A percentile compares a stretch with the other conserved stretches of the same genome.
phyloP scores from a whole-genome alignment of 2,113 vertebrate species.

The Cryptomyrus ogoouensis region DNA sequence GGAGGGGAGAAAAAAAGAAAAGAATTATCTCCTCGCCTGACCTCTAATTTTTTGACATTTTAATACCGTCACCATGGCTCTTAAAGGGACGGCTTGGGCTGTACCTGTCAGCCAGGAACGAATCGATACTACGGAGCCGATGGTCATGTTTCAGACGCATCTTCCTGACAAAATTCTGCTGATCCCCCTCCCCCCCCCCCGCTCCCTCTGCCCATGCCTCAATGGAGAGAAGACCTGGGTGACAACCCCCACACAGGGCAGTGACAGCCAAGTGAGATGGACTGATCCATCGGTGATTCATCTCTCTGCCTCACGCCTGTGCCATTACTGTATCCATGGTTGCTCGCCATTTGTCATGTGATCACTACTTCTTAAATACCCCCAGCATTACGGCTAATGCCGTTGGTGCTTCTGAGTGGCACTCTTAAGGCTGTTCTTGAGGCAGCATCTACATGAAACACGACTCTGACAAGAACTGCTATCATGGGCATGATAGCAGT shows the following conservation, averaged over 20 bases:
- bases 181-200: background rate
- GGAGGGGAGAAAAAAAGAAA: slow-evolving; percentile 39
- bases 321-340: background rate
- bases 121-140: slow-evolving; percentile 76
- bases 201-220: background rate
- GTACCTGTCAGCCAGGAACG: slow-evolving; percentile 78
- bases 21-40: slow-evolving; percentile 82
- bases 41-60: slow-evolving; percentile 91
- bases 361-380: background rate
- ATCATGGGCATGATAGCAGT: background rate
- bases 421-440: background rate
- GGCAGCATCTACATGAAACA: background rate
- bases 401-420: background rate
- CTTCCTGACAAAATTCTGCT: slow-evolving; percentile 22
- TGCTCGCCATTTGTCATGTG: background rate
- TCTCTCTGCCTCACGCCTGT: background rate
- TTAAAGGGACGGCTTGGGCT: slow-evolving; percentile 72
- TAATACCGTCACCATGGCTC: slow-evolving; percentile 81
- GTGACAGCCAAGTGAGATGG: background rate
- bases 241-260: background rate
- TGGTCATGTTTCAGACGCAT: slow-evolving; percentile 57
- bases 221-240: background rate
- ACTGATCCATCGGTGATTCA: background rate
- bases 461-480: no score
- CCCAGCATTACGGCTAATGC: background rate